A percentile compares a stretch with the other conserved stretches of the same genome.
These are phyloP conservation scores for Botia kubotai DNA, from an alignment of 2,797 vertebrate species.

Conservation along the genomic window DNA sequence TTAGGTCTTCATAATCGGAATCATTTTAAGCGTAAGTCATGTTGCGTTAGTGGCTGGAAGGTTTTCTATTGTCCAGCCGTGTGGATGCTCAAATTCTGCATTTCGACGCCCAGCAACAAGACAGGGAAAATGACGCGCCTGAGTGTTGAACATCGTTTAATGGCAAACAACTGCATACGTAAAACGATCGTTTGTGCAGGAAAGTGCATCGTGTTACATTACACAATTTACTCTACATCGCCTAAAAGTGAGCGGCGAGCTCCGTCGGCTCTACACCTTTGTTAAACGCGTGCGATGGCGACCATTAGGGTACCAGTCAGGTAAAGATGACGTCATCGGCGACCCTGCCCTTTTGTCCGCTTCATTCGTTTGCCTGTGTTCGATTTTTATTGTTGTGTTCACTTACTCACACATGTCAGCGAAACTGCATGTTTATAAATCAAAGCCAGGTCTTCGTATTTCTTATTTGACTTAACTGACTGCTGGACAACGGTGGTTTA, in stretches of 20 bases:
- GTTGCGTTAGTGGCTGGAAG: neutral
- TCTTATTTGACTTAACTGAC: neutral
- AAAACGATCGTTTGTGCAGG: neutral
- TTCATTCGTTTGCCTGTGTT: constrained; percentile 8
- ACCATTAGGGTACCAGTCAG: constrained; percentile 13
- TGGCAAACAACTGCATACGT: neutral
- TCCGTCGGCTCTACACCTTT: constrained; percentile 29
- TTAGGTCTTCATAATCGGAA: neutral
- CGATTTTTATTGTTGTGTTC: constrained; percentile 3
- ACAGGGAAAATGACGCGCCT: neutral
- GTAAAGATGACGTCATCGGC: constrained; percentile 47
- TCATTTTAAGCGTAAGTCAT: neutral
- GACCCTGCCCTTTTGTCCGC: constrained; percentile 28
- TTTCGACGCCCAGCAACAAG: constrained; percentile 54
- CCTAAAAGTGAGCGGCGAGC: neutral
- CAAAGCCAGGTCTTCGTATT: neutral
- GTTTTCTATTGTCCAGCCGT: constrained; percentile 42
- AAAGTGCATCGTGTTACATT: neutral
- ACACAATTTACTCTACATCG: neutral
- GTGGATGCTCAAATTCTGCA: constrained; percentile 46
- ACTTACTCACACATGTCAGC: neutral
- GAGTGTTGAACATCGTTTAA: neutral
- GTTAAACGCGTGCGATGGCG: constrained; percentile 34
- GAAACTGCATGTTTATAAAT: neutral
- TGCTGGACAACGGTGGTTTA: neutral